Evolutionary conservation across 2,113 vertebrate species (phyloP), one percentile per base, ranked within the genome.

Genomic region (Aptenodytes forsteri): DNA sequence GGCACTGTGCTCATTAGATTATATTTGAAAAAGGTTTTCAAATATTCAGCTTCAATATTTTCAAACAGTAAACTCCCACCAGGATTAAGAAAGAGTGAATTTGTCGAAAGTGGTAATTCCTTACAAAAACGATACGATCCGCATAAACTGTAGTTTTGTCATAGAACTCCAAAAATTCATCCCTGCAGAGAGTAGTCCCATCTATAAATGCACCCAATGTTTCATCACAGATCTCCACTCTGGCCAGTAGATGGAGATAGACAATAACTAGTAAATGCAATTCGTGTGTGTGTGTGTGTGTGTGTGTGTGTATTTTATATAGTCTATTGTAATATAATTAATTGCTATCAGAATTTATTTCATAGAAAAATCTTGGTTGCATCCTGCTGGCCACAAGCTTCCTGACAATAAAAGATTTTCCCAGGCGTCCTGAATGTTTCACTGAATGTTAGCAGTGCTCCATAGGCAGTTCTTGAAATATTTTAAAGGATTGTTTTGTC

Each of bases 241-340:
- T 85, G 88, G 71, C 86, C 97, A 92, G 97, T 71, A 97, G 97
- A 84, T 97, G 96, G 97, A 85, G 95, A 84, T 16, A 96, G 56
- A 84, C 62, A 72, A 81, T 76, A 93, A 44, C 94, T 49, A 42
- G 47, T 26, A 64, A 89, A 67, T 20, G 21, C 13, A 52, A 27
- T 3, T 49, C 7, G 3, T 9, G 7, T 15, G 4, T 10, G 14
- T 16, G 42, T 42, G 42, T 8, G 5, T 8, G 5, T 9, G 7
- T 15, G 4, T 10, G 14, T 16, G 42, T 42, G 42, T 8, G 5
- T 6, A 16, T 56, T 75, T 79, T 18, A 29, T 50, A 11, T 4
- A 8, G 50, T 26, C 22, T 50, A 3, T 16, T 32, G 29, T 16
- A 22, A 7, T 46, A 8, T 1, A 56, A 64, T 14, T 34, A 38